Percentiles rank a stretch among this genome's conserved stretches.
Evolutionary conservation across 2,797 vertebrate species (phyloP).

Genomic region (Malurus leucopterus): DNA sequence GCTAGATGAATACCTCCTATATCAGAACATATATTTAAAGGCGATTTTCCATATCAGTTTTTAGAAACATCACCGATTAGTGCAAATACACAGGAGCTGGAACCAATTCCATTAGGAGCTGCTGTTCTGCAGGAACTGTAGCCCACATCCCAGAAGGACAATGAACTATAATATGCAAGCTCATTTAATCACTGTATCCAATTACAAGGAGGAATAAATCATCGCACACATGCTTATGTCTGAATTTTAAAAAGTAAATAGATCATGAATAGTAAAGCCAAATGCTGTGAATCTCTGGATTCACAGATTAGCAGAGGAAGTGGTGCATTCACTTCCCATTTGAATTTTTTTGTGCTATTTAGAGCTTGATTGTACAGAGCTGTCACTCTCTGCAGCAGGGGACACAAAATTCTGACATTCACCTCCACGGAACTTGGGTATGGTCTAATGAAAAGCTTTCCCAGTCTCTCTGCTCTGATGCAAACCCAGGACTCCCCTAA

Average conservation of each 20-base stretch:
- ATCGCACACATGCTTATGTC: neutral
- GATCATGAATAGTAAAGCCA: conserved; percentile 12
- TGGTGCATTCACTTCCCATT: neutral
- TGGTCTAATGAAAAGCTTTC: neutral
- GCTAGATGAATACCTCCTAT: neutral
- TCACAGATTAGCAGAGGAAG: neutral
- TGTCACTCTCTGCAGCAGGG: neutral
- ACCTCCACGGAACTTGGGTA: neutral
- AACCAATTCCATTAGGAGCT: conserved; percentile 8
- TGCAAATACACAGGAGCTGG: neutral
- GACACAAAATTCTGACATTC: neutral
- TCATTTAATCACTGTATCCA: conserved; percentile 52
- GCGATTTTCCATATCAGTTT: neutral
- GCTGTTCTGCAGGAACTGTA: neutral
- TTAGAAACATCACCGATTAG: neutral
- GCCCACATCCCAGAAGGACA: conserved; percentile 37
- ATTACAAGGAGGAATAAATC: conserved; percentile 55
- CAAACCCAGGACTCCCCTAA: neutral
- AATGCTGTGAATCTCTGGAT: neutral
- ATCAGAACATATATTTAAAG: neutral
- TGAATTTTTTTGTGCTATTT: neutral
- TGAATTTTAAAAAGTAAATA: conserved; percentile 49
- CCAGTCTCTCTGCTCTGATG: neutral
- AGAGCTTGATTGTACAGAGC: neutral
- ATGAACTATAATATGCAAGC: conserved; percentile 28